Percentiles rank a stretch among this genome's conserved stretches.
Conservation (phyloP, 1,140 invertebrate genomes). For the Musca domestica region DNA sequence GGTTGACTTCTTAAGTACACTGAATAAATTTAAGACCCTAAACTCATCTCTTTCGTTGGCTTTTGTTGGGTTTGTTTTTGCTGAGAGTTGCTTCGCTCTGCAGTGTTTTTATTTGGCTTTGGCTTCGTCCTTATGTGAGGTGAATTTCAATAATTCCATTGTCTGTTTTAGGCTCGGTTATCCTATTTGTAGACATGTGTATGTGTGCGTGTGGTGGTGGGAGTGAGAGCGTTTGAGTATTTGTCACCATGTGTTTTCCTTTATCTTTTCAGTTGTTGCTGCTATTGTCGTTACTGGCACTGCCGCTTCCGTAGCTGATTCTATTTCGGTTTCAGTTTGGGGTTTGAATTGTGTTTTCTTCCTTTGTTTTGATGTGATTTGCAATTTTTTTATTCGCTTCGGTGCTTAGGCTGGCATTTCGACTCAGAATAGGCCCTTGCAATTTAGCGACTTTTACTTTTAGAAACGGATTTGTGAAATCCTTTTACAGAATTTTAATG, state of each 20-base stretch:
- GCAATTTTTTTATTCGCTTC: neutral
- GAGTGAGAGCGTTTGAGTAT: neutral
- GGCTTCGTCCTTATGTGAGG: neutral
- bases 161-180: conserved; percentile 17
- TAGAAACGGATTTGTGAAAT: conserved; percentile 18
- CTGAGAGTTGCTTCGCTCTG: neutral
- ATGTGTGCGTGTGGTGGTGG: conserved; percentile 18
- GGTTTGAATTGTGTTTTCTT: neutral
- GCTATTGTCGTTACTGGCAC: neutral
- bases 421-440: conserved; percentile 5
- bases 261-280: conserved; percentile 4
- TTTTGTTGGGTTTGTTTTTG: too few relatives aligned
- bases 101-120: conserved; percentile 10
- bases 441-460: conserved; percentile 20
- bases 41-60: too few relatives aligned
- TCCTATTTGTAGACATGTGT: neutral
- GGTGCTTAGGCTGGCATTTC: neutral
- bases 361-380: conserved; percentile 4
- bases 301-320: neutral
- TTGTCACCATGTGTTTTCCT: conserved; percentile 21
- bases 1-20: too few relatives aligned
- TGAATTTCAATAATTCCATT: conserved; percentile 19
- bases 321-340: too few relatives aligned
- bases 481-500: conserved; percentile 27
- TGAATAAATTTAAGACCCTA: too few relatives aligned